Evolutionary conservation across 2,797 vertebrate genomes (phyloP).

Genomic region (Clarias platycephalus): DNA sequence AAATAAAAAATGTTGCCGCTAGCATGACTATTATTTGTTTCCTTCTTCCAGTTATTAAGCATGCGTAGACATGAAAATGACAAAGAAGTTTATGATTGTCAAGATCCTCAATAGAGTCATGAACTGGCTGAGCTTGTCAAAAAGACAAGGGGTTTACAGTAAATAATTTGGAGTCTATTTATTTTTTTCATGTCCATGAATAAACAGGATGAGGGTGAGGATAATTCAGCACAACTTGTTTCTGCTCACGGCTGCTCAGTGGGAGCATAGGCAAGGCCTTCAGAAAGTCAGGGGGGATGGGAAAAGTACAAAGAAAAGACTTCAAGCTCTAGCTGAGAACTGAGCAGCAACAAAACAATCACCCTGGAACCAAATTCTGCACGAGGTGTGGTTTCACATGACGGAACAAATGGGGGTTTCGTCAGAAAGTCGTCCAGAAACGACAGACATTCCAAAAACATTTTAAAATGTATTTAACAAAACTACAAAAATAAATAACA

Average conservation of each 20-base stretch:
- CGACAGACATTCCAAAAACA: neutral
- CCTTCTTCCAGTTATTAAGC: too few relatives aligned
- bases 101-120: too few relatives aligned
- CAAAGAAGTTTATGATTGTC: too few relatives aligned
- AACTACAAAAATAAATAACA: neutral
- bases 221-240: neutral
- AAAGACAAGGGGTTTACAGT: too few relatives aligned
- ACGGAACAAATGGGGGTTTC: slow-evolving; percentile 19
- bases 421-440: neutral
- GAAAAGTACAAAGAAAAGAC: slow-evolving; percentile 34
- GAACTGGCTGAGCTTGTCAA: too few relatives aligned
- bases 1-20: too few relatives aligned
- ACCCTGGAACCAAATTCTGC: slow-evolving; percentile 25
- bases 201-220: too few relatives aligned
- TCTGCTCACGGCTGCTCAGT: neutral
- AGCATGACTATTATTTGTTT: too few relatives aligned
- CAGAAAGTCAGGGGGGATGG: neutral
- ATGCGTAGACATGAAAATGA: too few relatives aligned
- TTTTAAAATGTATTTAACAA: neutral
- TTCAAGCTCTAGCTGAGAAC: slow-evolving; percentile 20
- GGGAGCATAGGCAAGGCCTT: neutral
- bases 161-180: too few relatives aligned
- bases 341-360: slow-evolving; percentile 39
- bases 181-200: too few relatives aligned
- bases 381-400: slow-evolving; percentile 19